Evolutionary conservation across 2,888 invertebrate species (phyloP).

Genomic region (Mechanitis messenoides): DNA sequence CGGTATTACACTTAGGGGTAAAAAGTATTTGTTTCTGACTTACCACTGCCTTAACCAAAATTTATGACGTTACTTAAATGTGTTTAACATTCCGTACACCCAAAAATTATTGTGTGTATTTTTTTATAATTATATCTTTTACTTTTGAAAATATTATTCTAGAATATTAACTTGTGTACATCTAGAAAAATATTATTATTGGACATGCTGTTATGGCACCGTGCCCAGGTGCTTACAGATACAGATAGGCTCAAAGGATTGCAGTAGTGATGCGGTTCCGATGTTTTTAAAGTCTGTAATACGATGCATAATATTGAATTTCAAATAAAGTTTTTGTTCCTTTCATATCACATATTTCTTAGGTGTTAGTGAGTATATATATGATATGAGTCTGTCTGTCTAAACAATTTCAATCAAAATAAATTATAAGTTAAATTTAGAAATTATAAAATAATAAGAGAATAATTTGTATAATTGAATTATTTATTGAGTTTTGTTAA

Average conservation of each 20-base stretch:
- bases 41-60: background rate
- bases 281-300: conserved; percentile 5
- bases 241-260: conserved; percentile 1
- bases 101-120: background rate
- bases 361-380: no score
- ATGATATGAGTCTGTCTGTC: no score
- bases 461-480: no score
- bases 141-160: background rate
- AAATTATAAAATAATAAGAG: no score
- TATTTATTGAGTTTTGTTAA: no score
- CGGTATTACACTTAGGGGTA: conserved; percentile 1
- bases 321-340: background rate
- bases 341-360: no score
- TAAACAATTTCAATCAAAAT: no score
- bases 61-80: background rate
- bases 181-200: background rate
- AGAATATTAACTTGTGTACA: background rate
- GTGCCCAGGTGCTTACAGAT: conserved; percentile 3
- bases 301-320: background rate
- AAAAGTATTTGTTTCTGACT: background rate
- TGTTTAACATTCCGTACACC: background rate
- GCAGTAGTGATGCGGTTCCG: background rate
- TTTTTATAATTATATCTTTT: background rate
- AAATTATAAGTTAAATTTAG: no score
- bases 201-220: background rate